A percentile compares a stretch with the other conserved stretches of the same genome.
Conservation (phyloP, 1,140 invertebrate genomes). For the Spodoptera litura region DNA sequence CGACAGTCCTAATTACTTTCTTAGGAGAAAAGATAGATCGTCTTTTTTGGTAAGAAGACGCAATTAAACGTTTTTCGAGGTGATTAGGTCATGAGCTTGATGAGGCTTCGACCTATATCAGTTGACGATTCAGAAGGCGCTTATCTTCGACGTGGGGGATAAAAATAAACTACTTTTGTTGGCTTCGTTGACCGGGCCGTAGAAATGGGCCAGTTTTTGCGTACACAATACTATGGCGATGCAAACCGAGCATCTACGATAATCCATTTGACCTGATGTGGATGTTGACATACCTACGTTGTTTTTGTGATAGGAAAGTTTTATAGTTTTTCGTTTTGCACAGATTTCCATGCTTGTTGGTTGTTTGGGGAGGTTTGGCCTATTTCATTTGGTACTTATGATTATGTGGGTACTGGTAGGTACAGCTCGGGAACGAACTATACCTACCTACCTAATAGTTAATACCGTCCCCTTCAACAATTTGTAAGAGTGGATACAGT, state of each 20-base stretch:
- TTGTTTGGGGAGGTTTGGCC: not conserved
- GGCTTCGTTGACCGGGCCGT: slow-evolving; percentile 14
- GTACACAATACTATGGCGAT: not conserved
- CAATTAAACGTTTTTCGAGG: slow-evolving; percentile 33
- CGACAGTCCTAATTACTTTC: slow-evolving; percentile 23
- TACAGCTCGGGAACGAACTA: too few relatives aligned
- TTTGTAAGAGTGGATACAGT: too few relatives aligned
- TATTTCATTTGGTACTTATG: too few relatives aligned
- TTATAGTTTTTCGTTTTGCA: not conserved
- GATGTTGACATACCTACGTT: not conserved
- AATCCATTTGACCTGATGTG: slow-evolving; percentile 11
- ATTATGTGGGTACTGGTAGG: too few relatives aligned
- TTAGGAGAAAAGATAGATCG: slow-evolving; percentile 23
- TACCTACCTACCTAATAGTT: too few relatives aligned
- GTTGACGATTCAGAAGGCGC: not conserved
- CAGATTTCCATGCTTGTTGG: not conserved
- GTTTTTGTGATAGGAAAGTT: not conserved
- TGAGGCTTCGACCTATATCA: not conserved
- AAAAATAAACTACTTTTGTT: not conserved
- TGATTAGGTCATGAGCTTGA: slow-evolving; percentile 14
- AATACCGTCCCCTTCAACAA: too few relatives aligned
- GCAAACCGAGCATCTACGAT: not conserved
- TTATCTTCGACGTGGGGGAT: not conserved
- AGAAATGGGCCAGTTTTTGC: slow-evolving; percentile 19
- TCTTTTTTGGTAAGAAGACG: slow-evolving; percentile 10